Conservation (phyloP, 2,888 invertebrate genomes). For the Mythimna vitellina region DNA sequence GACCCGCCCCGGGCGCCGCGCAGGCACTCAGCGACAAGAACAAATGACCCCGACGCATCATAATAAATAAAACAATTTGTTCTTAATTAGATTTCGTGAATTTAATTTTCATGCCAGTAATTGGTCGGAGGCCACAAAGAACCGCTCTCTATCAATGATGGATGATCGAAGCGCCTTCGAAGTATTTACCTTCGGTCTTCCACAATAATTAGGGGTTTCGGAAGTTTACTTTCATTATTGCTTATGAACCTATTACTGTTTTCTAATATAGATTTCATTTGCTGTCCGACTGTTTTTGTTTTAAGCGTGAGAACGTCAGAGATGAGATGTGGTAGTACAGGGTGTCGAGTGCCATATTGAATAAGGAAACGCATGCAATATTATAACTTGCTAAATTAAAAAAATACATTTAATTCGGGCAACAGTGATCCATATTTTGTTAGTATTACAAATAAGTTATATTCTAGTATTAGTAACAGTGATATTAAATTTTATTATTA, state of each 20-base stretch:
- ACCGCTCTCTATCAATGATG: constrained; percentile 87
- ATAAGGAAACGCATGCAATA: neutral
- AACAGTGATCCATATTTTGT: too few relatives aligned
- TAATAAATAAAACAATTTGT: constrained; percentile 91
- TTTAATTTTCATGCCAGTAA: constrained; percentile 91
- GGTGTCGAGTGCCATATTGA: neutral
- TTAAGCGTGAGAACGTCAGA: constrained; percentile 67
- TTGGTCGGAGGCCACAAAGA: constrained; percentile 90
- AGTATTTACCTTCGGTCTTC: constrained; percentile 87
- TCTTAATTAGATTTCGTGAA: constrained; percentile 91
- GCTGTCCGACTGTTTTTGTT: constrained; percentile 73
- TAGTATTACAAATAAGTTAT: too few relatives aligned
- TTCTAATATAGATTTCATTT: constrained; percentile 88
- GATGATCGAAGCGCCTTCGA: constrained; percentile 88
- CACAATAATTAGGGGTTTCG: constrained; percentile 87
- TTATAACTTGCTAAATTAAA: too few relatives aligned
- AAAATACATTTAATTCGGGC: too few relatives aligned
- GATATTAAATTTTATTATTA: too few relatives aligned
- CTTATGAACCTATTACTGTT: constrained; percentile 86
- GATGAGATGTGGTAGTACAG: neutral
- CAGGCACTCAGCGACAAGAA: constrained; percentile 82
- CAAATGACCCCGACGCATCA: constrained; percentile 90
- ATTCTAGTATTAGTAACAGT: too few relatives aligned
- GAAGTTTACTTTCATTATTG: constrained; percentile 89
- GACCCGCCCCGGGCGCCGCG: constrained; percentile 87